Conservation (phyloP, 1,140 invertebrate genomes). For the Armadillidium nasatum region DNA sequence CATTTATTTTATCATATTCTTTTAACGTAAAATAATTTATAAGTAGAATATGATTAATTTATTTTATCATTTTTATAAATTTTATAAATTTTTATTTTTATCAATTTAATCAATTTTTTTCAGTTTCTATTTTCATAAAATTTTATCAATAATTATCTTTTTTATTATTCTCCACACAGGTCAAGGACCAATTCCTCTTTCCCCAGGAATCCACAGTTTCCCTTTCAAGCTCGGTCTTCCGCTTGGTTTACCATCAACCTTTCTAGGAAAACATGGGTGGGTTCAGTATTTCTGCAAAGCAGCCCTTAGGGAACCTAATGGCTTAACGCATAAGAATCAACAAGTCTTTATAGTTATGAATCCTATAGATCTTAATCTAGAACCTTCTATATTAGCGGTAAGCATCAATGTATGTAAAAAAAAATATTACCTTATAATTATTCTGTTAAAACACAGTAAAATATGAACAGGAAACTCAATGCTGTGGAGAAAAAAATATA, state of each 20-base stretch:
- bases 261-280: slow-evolving; percentile 90
- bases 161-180: slow-evolving; percentile 37
- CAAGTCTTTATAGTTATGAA: slow-evolving; percentile 69
- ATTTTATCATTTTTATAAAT: too few relatives aligned
- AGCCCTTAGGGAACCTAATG: slow-evolving; percentile 79
- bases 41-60: too few relatives aligned
- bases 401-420: slow-evolving; percentile 20
- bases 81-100: too few relatives aligned
- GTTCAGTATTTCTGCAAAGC: slow-evolving; percentile 93
- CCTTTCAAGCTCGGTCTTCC: slow-evolving; percentile 89
- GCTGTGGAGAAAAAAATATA: not conserved
- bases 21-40: too few relatives aligned
- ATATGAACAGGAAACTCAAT: not conserved
- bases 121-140: too few relatives aligned
- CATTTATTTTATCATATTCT: too few relatives aligned
- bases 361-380: slow-evolving; percentile 32
- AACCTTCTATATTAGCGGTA: slow-evolving; percentile 36
- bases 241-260: slow-evolving; percentile 83
- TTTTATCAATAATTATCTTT: too few relatives aligned
- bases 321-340: slow-evolving; percentile 88
- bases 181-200: slow-evolving; percentile 70
- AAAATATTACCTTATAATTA: not conserved
- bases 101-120: too few relatives aligned
- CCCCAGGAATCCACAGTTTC: slow-evolving; percentile 90
- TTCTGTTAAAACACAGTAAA: slow-evolving; percentile 10